Evolutionary conservation across 2,797 vertebrate genomes (phyloP).

Genomic region (Gadopsis marmoratus): DNA sequence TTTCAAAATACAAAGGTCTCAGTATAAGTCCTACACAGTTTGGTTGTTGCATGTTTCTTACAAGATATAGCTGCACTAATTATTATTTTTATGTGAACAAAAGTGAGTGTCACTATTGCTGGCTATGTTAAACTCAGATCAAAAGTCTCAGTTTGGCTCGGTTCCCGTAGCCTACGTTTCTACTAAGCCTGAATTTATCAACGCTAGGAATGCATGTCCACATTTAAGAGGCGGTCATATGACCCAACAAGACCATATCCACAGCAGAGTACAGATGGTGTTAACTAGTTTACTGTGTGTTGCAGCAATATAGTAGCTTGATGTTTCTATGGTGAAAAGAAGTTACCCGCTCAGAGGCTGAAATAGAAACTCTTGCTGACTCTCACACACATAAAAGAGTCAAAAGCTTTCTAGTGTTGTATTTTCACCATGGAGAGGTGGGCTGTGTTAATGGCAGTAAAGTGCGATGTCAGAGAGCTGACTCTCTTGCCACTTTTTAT

Average conservation of each 20-base stretch:
- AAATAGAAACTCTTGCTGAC: conserved; percentile 57
- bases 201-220: no score
- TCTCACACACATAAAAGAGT: conserved; percentile 45
- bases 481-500: conserved; percentile 65
- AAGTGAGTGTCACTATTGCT: no score
- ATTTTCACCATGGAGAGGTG: conserved; percentile 56
- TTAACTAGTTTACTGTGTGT: no score
- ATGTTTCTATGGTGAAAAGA: not conserved
- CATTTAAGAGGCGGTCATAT: no score
- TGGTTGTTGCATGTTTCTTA: not conserved
- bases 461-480: conserved; percentile 69
- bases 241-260: not conserved
- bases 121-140: no score
- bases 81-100: not conserved
- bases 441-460: conserved; percentile 70
- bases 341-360: conserved; percentile 40
- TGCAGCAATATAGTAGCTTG: no score
- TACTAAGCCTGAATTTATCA: no score
- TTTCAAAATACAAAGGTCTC: conserved; percentile 47
- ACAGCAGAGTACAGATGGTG: not conserved
- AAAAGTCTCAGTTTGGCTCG: no score
- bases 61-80: not conserved
- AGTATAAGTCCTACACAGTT: not conserved
- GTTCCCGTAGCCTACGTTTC: no score
- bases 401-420: conserved; percentile 75